These are phyloP conservation scores for Chrysemys picta DNA, from an alignment of 2,113 vertebrate species.

Conservation along the genomic window DNA sequence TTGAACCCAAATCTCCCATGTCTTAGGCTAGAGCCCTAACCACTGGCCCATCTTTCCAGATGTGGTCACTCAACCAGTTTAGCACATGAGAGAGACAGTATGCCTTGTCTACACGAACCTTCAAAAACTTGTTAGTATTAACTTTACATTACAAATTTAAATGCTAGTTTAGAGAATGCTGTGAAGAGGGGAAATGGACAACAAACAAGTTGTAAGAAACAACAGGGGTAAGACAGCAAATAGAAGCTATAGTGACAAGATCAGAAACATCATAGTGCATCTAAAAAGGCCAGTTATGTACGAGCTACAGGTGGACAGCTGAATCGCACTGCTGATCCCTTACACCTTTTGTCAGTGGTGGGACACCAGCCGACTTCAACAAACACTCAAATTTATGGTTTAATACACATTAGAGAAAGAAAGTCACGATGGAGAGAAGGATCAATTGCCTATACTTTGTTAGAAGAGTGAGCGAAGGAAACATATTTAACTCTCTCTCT, in stretches of 20 bases:
- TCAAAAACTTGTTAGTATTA: background rate
- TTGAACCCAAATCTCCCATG: background rate
- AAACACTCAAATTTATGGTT: background rate
- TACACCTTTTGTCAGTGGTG: accelerated
- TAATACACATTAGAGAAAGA: accelerated
- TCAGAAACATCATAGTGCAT: background rate
- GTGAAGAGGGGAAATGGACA: background rate
- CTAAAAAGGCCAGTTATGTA: background rate
- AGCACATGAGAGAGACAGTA: background rate
- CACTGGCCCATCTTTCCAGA: background rate
- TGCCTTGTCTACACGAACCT: background rate
- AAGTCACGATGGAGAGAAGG: background rate
- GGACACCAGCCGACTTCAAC: background rate
- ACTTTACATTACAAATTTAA: background rate
- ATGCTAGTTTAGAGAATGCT: background rate
- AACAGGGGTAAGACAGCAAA: background rate
- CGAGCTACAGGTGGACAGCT: background rate
- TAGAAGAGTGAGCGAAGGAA: background rate
- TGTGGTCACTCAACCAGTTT: background rate
- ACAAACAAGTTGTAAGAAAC: background rate
- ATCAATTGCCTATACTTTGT: background rate
- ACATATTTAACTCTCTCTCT: background rate
- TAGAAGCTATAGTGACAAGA: background rate
- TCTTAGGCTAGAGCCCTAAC: accelerated
- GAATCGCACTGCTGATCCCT: background rate